These are phyloP conservation scores for Huso huso DNA, from an alignment of 2,797 vertebrate genomes.

Conservation along the genomic window DNA sequence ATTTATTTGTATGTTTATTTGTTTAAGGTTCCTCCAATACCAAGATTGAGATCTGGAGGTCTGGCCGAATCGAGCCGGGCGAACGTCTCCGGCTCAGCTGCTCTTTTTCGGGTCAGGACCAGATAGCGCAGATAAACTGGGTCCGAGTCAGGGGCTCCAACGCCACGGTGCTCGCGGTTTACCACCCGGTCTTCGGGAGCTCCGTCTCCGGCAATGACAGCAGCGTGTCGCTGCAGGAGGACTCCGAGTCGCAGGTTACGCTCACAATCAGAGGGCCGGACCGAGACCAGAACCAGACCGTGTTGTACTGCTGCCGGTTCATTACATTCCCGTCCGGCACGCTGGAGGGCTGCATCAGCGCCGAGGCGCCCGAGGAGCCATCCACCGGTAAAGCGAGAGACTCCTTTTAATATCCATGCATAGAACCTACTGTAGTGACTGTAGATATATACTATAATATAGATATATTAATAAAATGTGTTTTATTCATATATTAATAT, in stretches of 20 bases:
- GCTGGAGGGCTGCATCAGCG: slow-evolving; percentile 24
- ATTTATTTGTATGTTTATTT: too few species aligned
- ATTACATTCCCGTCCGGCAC: slow-evolving; percentile 37
- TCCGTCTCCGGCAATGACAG: slow-evolving; percentile 11
- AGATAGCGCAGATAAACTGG: slow-evolving; percentile 38
- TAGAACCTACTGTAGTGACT: too few species aligned
- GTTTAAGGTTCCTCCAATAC: not conserved
- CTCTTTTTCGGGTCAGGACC: slow-evolving; percentile 22
- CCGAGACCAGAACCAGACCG: slow-evolving; percentile 11
- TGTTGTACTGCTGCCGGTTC: slow-evolving; percentile 33
- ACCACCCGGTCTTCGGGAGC: slow-evolving; percentile 22
- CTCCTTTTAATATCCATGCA: too few species aligned
- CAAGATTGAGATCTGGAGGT: slow-evolving; percentile 23
- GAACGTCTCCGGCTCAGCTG: slow-evolving; percentile 25
- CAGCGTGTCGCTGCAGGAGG: slow-evolving; percentile 19
- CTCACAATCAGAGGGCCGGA: slow-evolving; percentile 14
- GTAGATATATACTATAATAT: too few species aligned
- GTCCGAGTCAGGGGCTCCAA: slow-evolving; percentile 19
- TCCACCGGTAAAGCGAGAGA: too few species aligned
- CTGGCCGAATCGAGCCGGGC: slow-evolving; percentile 9
- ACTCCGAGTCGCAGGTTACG: not conserved
- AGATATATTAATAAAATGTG: too few species aligned
- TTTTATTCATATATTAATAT: too few species aligned
- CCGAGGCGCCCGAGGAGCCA: not conserved
- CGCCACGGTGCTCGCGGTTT: slow-evolving; percentile 27